Evolutionary conservation across 2,888 invertebrate species (phyloP).

Genomic region (Capitulum mitella): DNA sequence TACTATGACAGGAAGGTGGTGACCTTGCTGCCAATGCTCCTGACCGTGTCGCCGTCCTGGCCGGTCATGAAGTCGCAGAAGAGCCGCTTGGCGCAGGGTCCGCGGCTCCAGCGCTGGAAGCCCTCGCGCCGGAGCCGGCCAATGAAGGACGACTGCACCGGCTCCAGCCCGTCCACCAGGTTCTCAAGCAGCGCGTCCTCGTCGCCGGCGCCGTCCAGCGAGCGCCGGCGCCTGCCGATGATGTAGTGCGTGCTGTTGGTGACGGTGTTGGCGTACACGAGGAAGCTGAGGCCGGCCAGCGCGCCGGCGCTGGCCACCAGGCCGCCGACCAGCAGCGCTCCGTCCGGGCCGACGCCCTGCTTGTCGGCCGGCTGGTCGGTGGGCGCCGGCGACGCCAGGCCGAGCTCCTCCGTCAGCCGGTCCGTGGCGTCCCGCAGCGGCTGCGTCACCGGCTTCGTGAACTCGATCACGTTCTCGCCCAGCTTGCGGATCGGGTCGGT

Average conservation of each 20-base stretch:
- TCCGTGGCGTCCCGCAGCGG: conserved; percentile 8
- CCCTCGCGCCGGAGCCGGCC: not conserved
- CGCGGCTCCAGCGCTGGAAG: not conserved
- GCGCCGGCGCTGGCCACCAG: conserved; percentile 16
- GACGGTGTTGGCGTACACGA: conserved; percentile 18
- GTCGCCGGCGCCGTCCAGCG: not conserved
- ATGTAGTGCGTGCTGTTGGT: conserved; percentile 22
- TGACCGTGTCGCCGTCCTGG: not conserved
- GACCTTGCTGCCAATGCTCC: not conserved
- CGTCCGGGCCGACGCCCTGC: not conserved
- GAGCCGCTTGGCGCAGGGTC: not conserved
- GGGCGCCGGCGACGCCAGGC: not conserved
- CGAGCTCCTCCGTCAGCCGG: not conserved
- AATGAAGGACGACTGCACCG: not conserved
- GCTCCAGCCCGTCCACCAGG: not conserved
- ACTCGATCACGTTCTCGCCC: conserved; percentile 16
- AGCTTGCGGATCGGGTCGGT: conserved; percentile 3
- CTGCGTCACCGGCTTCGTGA: conserved; percentile 18
- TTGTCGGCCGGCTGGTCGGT: not conserved
- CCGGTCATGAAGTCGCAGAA: conserved; percentile 20
- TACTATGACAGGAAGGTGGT: conserved; percentile 25
- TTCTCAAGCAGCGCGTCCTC: not conserved
- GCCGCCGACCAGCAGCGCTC: conserved; percentile 13
- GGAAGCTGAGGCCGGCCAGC: not conserved
- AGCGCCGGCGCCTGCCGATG: conserved; percentile 13